Evolutionary conservation across 2,888 invertebrate genomes (phyloP).

Genomic region (Hyalella azteca): DNA sequence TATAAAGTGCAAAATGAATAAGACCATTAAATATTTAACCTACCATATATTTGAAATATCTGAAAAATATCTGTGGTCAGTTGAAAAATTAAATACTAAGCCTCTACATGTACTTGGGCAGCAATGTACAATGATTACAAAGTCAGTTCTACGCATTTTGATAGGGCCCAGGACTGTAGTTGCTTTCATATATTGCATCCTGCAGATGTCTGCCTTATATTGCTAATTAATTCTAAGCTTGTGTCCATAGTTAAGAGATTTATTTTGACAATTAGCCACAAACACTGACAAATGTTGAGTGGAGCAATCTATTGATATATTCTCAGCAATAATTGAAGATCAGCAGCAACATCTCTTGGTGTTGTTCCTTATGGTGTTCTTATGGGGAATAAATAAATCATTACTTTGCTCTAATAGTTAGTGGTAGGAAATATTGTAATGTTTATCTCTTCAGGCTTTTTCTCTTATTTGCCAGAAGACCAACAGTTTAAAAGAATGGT

Average conservation of each 20-base stretch:
- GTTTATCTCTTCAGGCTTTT: background rate
- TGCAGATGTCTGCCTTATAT: background rate
- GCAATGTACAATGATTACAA: background rate
- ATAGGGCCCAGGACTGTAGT: background rate
- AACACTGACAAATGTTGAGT: too few species aligned
- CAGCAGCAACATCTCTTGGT: too few species aligned
- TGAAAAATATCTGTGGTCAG: background rate
- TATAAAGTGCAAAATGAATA: background rate
- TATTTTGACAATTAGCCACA: too few species aligned
- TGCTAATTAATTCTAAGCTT: background rate
- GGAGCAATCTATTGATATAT: too few species aligned
- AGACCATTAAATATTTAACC: background rate
- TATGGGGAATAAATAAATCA: background rate
- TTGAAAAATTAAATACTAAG: background rate
- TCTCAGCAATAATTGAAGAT: too few species aligned
- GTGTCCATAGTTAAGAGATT: too few species aligned
- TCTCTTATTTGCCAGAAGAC: background rate
- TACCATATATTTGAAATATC: background rate
- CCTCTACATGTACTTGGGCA: background rate
- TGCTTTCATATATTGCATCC: background rate
- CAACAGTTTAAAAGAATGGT: background rate
- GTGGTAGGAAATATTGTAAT: background rate
- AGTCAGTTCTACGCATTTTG: background rate
- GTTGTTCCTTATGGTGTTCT: too few species aligned
- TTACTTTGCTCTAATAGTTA: background rate